phyloP scores from a whole-genome alignment of 2,113 vertebrate genomes.

The Perca flavescens region DNA sequence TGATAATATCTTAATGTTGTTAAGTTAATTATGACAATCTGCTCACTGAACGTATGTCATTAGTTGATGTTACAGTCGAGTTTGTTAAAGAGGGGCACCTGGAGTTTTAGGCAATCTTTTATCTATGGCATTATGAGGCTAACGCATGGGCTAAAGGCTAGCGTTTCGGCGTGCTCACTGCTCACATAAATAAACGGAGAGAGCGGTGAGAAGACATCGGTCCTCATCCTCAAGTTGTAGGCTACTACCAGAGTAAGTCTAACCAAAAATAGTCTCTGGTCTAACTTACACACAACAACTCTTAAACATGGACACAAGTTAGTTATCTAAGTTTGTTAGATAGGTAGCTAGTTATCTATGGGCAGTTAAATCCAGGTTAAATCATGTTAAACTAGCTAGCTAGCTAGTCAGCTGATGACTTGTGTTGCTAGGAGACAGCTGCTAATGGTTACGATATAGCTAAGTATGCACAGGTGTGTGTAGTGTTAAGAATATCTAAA shows the following conservation, averaged over 20 bases:
- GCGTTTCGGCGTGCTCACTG: neutral
- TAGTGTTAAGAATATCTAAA: too few relatives aligned
- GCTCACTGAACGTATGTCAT: neutral
- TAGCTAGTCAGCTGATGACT: too few relatives aligned
- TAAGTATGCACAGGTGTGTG: neutral
- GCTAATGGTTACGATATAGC: too few relatives aligned
- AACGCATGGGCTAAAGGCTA: too few relatives aligned
- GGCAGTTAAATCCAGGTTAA: too few relatives aligned
- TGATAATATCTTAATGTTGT: neutral
- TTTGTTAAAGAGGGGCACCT: neutral
- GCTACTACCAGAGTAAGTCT: neutral
- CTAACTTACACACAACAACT: neutral
- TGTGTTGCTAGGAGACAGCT: too few relatives aligned
- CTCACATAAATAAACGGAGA: neutral
- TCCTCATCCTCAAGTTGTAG: neutral
- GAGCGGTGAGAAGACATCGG: neutral
- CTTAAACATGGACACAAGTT: neutral
- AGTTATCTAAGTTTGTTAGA: neutral
- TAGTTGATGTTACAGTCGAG: neutral
- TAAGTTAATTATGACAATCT: neutral
- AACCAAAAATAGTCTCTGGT: too few relatives aligned
- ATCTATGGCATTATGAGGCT: too few relatives aligned
- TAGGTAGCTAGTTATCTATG: neutral
- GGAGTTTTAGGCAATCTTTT: neutral
- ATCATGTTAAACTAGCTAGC: too few relatives aligned